These are phyloP conservation scores for Tadarida brasiliensis DNA, from an alignment of 2,797 vertebrate species.

Conservation along the genomic window DNA sequence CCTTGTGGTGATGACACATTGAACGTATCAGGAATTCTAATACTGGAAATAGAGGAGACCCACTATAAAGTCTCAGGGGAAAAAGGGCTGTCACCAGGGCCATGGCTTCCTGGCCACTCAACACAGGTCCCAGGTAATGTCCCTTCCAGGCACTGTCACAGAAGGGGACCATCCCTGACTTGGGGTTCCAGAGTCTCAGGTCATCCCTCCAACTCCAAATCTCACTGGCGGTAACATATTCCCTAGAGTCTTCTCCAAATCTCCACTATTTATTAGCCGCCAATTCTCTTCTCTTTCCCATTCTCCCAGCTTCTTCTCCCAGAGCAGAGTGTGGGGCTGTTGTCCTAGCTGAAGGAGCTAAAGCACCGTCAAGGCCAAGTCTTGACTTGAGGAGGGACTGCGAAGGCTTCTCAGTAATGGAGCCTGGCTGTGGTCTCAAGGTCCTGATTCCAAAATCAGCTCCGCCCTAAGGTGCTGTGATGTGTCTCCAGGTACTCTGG, in stretches of 20 bases:
- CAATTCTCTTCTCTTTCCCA: not conserved
- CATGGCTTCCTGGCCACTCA: not conserved
- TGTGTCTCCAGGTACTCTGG: not conserved
- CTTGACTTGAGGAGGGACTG: not conserved
- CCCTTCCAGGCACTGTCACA: not conserved
- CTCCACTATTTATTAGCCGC: not conserved
- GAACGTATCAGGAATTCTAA: slow-evolving; percentile 7
- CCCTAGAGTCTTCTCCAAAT: not conserved
- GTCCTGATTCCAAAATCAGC: not conserved
- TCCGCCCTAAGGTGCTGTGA: not conserved
- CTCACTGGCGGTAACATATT: not conserved
- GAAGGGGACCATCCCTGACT: not conserved
- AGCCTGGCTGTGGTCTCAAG: not conserved
- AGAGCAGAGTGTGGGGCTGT: too few relatives aligned
- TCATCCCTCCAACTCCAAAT: not conserved
- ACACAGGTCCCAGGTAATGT: not conserved
- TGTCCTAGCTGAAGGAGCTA: not conserved
- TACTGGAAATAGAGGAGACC: not conserved
- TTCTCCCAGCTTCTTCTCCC: not conserved
- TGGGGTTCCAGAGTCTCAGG: not conserved
- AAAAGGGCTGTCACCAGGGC: not conserved
- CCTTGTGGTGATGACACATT: not conserved
- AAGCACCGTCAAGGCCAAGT: not conserved
- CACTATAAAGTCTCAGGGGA: not conserved
- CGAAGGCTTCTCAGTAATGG: not conserved